Base-by-base conservation (phyloP, 2,113 vertebrate species). In the Channa maculata region DNA sequence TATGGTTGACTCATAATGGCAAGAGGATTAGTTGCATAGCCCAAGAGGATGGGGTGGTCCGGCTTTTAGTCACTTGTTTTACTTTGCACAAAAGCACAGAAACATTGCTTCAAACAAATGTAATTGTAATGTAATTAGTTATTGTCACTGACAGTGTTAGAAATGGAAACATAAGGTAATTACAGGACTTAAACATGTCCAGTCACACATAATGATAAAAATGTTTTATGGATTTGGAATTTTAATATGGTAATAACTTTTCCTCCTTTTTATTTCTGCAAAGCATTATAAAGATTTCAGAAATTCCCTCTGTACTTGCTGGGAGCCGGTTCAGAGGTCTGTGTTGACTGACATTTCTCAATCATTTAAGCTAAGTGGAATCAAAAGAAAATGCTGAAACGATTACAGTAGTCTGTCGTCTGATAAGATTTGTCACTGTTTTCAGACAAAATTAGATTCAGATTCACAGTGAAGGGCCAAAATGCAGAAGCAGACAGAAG, bases 371-470 rank as follows among this genome's bases (percentile, higher is more conserved):
- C 37, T 15, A 46, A 60, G 50, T 5, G 1, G n/a, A 72, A 51
- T 46, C 0, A 46, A 79, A 77, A 71, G 62, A 78, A 67, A 76
- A 59, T 8, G 37, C 50, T 62, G 57, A 74, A 64, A 67, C 59
- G 72, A 75, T 77, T 63, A 62, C 61, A 15, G 24, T 53, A 39
- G 53, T 51, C 58, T 48, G 59, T 73, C 68, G 54, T 63, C 71
- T 63, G 65, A 64, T 60, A 71, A 66, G 34, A 74, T 6, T 57
- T 36, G 64, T 64, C 75, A 46, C 8, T 54, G 65, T 66, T 62
- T 39, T 44, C 36, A 13, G 12, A 33, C 53, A 15, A 60, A 77
- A 80, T 78, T 46, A 68, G 58, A 80, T 80, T 65, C 48, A 7
- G 74, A 63, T 67, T 58, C 7, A 5, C 34, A 5, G 73, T 5